These are phyloP conservation scores for Paratrypauchen microcephalus DNA, from an alignment of 2,797 vertebrate species.

Conservation along the genomic window DNA sequence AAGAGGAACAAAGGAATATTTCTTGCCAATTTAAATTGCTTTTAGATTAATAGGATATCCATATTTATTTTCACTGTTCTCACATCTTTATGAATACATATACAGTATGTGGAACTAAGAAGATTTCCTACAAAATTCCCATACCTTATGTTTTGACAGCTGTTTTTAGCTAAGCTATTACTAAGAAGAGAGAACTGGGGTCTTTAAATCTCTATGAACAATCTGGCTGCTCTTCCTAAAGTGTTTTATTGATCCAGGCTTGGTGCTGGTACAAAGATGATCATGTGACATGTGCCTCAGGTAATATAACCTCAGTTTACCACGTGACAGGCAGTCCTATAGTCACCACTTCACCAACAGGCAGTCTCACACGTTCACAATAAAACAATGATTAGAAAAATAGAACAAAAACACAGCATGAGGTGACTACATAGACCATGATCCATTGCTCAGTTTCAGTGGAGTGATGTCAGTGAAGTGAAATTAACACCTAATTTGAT, in stretches of 20 bases:
- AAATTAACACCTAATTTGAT: not conserved
- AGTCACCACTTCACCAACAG: constrained; percentile 1
- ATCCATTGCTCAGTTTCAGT: not conserved
- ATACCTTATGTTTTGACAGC: not conserved
- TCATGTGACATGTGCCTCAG: not conserved
- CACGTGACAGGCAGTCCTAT: not conserved
- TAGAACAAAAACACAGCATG: not conserved
- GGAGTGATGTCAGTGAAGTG: not conserved
- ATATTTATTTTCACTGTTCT: not conserved
- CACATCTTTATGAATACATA: not conserved
- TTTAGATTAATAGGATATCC: not conserved
- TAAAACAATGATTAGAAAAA: not conserved
- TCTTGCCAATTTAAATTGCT: not conserved
- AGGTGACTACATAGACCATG: not conserved
- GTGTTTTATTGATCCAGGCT: not conserved
- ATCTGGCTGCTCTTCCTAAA: not conserved
- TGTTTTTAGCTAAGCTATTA: not conserved
- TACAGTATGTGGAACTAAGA: not conserved
- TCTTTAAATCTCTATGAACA: not conserved
- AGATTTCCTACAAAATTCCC: not conserved
- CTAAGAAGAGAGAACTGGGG: not conserved
- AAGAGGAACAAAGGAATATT: constrained; percentile 2
- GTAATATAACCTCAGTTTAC: not conserved
- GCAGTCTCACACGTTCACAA: not conserved
- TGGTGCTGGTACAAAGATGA: constrained; percentile 1